Evolutionary conservation across 2,113 vertebrate genomes (phyloP).

Genomic region (Maccullochella peelii): DNA sequence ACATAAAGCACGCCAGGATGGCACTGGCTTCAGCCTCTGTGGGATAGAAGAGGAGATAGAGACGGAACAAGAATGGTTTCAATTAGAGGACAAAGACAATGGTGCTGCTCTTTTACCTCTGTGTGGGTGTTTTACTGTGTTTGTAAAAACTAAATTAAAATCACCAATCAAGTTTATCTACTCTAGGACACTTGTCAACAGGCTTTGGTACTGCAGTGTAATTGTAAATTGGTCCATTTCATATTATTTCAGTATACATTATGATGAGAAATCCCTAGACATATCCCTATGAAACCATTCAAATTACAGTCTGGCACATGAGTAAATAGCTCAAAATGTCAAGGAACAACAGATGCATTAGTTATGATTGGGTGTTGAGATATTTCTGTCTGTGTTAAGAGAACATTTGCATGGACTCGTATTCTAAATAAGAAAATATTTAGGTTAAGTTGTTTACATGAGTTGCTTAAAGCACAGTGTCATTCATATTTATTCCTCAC

Average conservation of each 20-base stretch:
- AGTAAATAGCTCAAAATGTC: slow-evolving; percentile 29
- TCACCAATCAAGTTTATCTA: slow-evolving; percentile 18
- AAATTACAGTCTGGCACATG: slow-evolving; percentile 20
- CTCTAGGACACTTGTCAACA: neutral
- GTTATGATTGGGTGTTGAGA: slow-evolving; percentile 21
- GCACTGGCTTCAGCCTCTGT: slow-evolving; percentile 46
- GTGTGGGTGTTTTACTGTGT: slow-evolving; percentile 26
- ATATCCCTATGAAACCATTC: slow-evolving; percentile 24
- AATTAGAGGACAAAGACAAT: slow-evolving; percentile 60
- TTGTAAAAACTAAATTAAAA: slow-evolving; percentile 28
- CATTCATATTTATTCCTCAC: neutral
- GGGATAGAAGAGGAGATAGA: slow-evolving; percentile 46
- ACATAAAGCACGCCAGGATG: slow-evolving; percentile 63
- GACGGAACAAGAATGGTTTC: slow-evolving; percentile 48
- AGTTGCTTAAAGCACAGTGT: neutral
- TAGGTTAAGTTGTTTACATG: neutral
- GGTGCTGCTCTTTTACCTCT: slow-evolving; percentile 18
- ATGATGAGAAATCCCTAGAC: neutral
- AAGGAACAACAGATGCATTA: slow-evolving; percentile 14
- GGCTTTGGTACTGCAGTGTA: neutral
- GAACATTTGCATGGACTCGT: neutral
- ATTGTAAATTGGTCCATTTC: slow-evolving; percentile 5
- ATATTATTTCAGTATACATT: neutral
- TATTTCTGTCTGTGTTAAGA: neutral
- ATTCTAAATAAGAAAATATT: neutral